phyloP scores from a whole-genome alignment of 2,113 vertebrate species.

The Eulacestoma nigropectus region DNA sequence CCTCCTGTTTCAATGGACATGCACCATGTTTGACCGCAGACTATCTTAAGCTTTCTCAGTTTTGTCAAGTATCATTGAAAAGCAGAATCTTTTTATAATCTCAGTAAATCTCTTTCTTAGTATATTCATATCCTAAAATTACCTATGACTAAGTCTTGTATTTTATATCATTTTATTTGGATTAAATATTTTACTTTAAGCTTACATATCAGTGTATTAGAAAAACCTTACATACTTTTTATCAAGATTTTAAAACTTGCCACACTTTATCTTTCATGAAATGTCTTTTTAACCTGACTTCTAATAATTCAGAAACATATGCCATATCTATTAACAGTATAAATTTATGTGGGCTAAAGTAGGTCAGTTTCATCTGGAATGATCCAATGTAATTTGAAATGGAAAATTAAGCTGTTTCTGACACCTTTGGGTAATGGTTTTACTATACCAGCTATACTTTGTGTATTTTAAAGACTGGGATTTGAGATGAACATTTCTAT shows the following conservation, averaged over 20 bases:
- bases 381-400: background rate
- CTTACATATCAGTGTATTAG: background rate
- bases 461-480: background rate
- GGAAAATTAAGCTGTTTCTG: background rate
- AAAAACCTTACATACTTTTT: background rate
- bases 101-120: background rate
- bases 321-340: background rate
- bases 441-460: background rate
- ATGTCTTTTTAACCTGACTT: background rate
- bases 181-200: background rate
- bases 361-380: background rate
- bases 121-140: background rate
- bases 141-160: background rate
- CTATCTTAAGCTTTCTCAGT: rapidly evolving
- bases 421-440: background rate
- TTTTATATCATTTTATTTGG: background rate
- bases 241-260: background rate
- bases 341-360: background rate
- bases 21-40: background rate
- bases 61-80: background rate
- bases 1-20: background rate
- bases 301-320: background rate
- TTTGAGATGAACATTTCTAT: background rate
- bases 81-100: background rate
- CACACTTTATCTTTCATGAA: background rate